Percentiles rank a stretch among this genome's conserved stretches.
Conservation (phyloP, 2,113 vertebrate species). For the Gymnocephalus cernua region DNA sequence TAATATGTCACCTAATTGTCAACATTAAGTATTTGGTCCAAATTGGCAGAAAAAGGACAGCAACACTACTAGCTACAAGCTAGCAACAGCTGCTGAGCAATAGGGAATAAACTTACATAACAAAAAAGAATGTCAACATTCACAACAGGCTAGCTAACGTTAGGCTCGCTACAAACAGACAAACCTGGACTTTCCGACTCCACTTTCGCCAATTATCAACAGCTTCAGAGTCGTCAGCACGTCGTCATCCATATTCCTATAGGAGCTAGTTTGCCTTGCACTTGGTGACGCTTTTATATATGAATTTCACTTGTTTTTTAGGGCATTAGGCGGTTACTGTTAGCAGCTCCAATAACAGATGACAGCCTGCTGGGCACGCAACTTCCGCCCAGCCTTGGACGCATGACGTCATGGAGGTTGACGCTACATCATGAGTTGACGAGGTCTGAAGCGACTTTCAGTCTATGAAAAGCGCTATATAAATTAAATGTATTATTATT, state of each 20-base stretch:
- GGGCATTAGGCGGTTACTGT: slow-evolving; percentile 24
- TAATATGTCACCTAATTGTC: neutral
- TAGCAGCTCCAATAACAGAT: slow-evolving; percentile 15
- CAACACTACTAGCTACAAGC: neutral
- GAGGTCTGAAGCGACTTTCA: too few species aligned
- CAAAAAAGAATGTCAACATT: slow-evolving; percentile 63
- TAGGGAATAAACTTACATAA: slow-evolving; percentile 41
- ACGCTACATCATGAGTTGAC: neutral
- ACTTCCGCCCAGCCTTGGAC: slow-evolving; percentile 63
- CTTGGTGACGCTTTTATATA: neutral
- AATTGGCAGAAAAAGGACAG: neutral
- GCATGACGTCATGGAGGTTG: slow-evolving; percentile 39
- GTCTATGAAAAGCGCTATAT: too few species aligned
- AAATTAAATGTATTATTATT: too few species aligned
- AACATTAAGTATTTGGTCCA: neutral
- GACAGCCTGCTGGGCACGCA: slow-evolving; percentile 34
- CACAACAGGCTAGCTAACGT: slow-evolving; percentile 58
- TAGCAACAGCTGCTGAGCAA: slow-evolving; percentile 14
- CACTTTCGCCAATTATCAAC: slow-evolving; percentile 97
- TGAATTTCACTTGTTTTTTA: slow-evolving; percentile 19
- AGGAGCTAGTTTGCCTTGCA: neutral
- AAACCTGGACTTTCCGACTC: slow-evolving; percentile 97
- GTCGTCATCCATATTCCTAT: slow-evolving; percentile 92
- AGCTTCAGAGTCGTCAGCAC: slow-evolving; percentile 96
- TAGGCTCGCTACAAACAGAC: slow-evolving; percentile 32